Conservation (phyloP, 2,113 vertebrate genomes). For the Grantiella picta region DNA sequence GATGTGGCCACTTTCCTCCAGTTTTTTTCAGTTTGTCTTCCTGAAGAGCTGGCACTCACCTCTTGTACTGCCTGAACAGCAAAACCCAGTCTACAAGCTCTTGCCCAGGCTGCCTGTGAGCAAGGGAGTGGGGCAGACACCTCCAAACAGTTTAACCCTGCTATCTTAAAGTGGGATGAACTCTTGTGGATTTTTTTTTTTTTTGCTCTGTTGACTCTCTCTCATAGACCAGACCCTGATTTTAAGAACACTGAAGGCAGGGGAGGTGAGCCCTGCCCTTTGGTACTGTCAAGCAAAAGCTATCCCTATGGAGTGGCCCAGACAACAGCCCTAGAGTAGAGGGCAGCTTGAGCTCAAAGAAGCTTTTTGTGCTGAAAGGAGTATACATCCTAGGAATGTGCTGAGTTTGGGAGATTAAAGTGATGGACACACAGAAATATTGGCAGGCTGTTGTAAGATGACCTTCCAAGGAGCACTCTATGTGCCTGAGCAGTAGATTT, state of each 20-base stretch:
- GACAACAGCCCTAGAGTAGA: background rate
- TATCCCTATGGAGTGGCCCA: background rate
- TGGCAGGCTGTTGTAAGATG: background rate
- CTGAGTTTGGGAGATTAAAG: background rate
- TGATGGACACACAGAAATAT: background rate
- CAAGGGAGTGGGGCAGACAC: background rate
- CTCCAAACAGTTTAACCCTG: background rate
- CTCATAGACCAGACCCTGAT: background rate
- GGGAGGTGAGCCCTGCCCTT: background rate
- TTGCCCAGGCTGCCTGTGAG: background rate
- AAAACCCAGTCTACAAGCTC: background rate
- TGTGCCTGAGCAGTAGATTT: background rate
- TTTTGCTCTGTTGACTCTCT: background rate
- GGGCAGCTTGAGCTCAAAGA: background rate
- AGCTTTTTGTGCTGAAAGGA: background rate
- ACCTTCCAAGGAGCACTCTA: background rate
- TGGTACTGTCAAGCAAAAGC: background rate
- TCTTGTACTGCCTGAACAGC: rapidly evolving
- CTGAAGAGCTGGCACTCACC: background rate
- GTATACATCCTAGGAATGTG: background rate
- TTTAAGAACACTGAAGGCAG: background rate
- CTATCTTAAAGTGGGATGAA: background rate
- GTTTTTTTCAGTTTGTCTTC: background rate
- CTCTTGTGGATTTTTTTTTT: background rate
- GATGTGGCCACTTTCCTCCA: background rate